Evolutionary conservation across 1,140 invertebrate species (phyloP).

Genomic region (Lepidurus arcticus): DNA sequence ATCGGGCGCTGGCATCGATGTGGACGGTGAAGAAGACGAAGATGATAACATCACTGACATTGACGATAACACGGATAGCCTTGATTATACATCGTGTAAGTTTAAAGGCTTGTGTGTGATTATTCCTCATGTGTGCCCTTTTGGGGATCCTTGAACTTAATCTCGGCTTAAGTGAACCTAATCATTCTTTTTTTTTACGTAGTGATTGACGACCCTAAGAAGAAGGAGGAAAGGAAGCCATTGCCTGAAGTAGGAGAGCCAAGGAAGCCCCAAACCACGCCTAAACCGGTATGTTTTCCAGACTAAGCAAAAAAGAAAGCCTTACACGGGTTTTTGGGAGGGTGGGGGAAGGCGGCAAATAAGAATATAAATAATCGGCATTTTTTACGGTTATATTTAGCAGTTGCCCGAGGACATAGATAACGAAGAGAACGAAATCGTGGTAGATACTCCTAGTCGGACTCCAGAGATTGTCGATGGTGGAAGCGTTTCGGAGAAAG

Average conservation of each 20-base stretch:
- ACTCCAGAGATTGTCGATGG: not conserved
- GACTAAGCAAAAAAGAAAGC: not conserved
- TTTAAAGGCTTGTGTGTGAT: not conserved
- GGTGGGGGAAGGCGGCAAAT: not conserved
- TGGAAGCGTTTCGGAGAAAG: not conserved
- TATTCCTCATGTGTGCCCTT: not conserved
- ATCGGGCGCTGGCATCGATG: slow-evolving; percentile 30
- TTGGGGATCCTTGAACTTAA: not conserved
- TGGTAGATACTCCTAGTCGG: not conserved
- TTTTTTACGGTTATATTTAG: not conserved
- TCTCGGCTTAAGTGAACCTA: no score
- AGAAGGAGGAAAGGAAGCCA: slow-evolving; percentile 16
- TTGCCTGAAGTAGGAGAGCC: not conserved
- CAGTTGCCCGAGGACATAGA: not conserved
- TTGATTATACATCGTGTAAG: not conserved
- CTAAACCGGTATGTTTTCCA: not conserved
- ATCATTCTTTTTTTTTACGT: not conserved
- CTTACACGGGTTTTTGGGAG: not conserved
- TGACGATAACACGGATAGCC: not conserved
- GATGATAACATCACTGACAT: slow-evolving; percentile 27
- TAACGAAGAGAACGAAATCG: not conserved
- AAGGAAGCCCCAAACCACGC: not conserved
- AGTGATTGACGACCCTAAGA: not conserved
- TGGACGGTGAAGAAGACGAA: slow-evolving; percentile 23
- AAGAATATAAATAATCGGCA: not conserved